Conservation (phyloP, 2,113 vertebrate species). For the Steatornis caripensis region DNA sequence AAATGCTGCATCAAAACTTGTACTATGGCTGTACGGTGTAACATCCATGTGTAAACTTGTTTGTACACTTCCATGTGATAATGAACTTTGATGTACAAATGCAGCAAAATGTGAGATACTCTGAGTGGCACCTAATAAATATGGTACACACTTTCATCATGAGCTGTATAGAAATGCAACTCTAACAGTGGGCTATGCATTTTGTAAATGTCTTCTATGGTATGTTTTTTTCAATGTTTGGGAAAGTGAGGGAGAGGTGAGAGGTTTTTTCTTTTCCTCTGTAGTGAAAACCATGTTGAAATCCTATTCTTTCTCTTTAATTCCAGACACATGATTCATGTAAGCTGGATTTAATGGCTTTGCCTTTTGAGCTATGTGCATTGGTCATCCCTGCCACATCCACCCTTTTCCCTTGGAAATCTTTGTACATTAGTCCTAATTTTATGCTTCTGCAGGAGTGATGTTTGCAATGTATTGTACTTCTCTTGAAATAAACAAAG, state of each 20-base stretch:
- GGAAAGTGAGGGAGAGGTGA: background rate
- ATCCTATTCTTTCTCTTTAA: background rate
- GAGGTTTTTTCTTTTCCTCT: background rate
- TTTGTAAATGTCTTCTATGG: background rate
- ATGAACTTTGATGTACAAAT: background rate
- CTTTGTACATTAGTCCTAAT: background rate
- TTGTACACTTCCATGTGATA: background rate
- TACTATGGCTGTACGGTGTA: background rate
- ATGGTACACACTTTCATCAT: background rate
- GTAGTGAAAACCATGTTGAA: background rate
- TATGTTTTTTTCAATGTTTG: background rate
- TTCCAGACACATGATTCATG: conserved; percentile 11
- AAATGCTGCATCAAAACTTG: background rate
- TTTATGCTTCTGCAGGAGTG: background rate
- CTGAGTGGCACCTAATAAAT: background rate
- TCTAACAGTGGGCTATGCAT: background rate
- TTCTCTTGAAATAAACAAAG: background rate
- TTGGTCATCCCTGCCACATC: background rate
- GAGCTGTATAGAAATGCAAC: background rate
- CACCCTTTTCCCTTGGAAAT: background rate
- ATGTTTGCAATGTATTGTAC: background rate
- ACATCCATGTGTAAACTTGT: background rate
- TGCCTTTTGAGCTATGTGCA: background rate
- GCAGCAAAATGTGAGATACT: background rate
- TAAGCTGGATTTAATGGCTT: conserved; percentile 29